Base-by-base conservation (phyloP, 2,888 invertebrate genomes). In the Chrysolina haemoptera region DNA sequence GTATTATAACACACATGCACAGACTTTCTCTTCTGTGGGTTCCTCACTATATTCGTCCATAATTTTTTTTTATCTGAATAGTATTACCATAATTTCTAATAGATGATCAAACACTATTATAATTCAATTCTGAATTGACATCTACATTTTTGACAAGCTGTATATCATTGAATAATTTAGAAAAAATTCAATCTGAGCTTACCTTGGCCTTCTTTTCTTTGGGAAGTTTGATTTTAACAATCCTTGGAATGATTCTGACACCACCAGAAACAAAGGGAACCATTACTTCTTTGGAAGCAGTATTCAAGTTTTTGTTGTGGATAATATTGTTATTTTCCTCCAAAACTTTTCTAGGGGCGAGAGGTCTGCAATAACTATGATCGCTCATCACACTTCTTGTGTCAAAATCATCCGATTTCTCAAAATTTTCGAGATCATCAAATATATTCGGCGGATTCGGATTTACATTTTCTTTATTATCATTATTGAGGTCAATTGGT, bases 341-440 rank as follows among this genome's bases (percentile, higher is more conserved):
- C 27, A 74, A 55, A 6, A 70, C 50, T 10, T 53, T 53, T 10
- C 43, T 35, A 35, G 65, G 48, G 22, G 40, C 35, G n/a, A 64
- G 16, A 40, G 55, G 18, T 20, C 12, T 50, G 20, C 76, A 78
- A 48, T 78, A 78, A 67, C 77, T 73, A 40, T 78, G 78, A 55
- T 78, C 78, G 62, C 76, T 76, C 11, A 77, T 64, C 12, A 74
- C 53, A 63, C 74, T 75, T 50, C 71, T 76, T 10, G 71, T 70
- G 20, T 77, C 77, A 66, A 65, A 71, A 71, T 74, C 64, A 68
- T 77, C 75, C 4, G 35, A 65, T 14, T 64, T 53, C n/a, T 35
- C 40, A n/a, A 20, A 27, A 14, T 65, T 18, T 3, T 41, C 43
- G 3, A n/a, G 9, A 43, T 64, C 41, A n/a, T 27, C 27, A 35